These are phyloP conservation scores for Digitonthophagus gazella DNA, from an alignment of 2,888 invertebrate species.

Conservation along the genomic window DNA sequence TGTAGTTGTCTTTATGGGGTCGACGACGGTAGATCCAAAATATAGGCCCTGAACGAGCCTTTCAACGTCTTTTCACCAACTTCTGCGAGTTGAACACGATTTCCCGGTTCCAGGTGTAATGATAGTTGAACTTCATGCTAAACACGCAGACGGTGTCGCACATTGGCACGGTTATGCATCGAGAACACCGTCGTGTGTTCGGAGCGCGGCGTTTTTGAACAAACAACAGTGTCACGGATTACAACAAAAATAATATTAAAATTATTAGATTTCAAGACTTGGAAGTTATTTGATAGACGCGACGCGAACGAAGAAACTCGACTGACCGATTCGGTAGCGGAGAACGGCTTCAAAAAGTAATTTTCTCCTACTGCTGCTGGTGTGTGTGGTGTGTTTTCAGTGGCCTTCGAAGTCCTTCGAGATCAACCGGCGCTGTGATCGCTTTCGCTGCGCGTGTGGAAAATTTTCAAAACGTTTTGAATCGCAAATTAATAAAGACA, in stretches of 20 bases:
- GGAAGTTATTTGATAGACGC: neutral
- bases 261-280: neutral
- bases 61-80: slow-evolving; percentile 89
- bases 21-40: slow-evolving; percentile 3
- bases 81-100: slow-evolving; percentile 91
- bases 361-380: neutral
- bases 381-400: too few species aligned
- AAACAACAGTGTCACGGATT: slow-evolving; percentile 13
- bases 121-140: slow-evolving; percentile 76
- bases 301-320: neutral
- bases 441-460: neutral
- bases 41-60: neutral
- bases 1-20: slow-evolving; percentile 4
- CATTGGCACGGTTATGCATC: slow-evolving; percentile 49
- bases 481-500: neutral
- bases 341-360: neutral
- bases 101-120: slow-evolving; percentile 90
- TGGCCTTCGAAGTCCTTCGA: neutral
- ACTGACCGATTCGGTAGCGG: neutral
- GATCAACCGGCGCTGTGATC: neutral
- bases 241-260: neutral
- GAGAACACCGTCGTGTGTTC: slow-evolving; percentile 32
- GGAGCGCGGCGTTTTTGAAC: neutral
- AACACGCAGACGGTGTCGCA: slow-evolving; percentile 41
- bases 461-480: neutral